Evolutionary conservation across 1,140 invertebrate species (phyloP).

Genomic region (Hylyphantes graminicola): DNA sequence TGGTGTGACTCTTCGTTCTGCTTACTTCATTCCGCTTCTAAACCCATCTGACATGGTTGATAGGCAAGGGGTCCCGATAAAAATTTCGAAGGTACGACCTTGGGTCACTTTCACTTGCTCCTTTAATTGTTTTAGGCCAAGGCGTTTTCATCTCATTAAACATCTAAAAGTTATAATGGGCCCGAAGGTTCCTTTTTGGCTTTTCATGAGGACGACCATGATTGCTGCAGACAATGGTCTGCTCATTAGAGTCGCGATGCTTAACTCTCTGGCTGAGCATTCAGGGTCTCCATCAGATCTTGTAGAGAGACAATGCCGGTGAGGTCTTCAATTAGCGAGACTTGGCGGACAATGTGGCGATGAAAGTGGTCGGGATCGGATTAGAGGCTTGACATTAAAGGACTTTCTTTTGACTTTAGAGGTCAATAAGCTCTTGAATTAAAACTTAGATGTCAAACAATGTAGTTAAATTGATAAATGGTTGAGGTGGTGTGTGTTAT

Average conservation of each 20-base stretch:
- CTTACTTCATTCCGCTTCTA: neutral
- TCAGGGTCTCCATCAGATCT: conserved; percentile 1
- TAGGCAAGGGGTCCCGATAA: too few species aligned
- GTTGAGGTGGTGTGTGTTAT: too few species aligned
- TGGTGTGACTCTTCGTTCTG: too few species aligned
- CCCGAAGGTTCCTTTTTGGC: conserved; percentile 20
- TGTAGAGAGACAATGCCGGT: neutral
- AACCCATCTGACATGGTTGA: too few species aligned
- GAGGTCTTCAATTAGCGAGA: conserved; percentile 36
- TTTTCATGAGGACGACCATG: conserved; percentile 11
- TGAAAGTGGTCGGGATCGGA: conserved; percentile 14
- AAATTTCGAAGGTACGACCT: conserved; percentile 16
- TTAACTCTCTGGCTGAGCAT: conserved; percentile 10
- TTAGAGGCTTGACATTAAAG: neutral
- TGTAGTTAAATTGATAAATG: neutral
- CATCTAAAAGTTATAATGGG: conserved; percentile 32
- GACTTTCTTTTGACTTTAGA: neutral
- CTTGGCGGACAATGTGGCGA: conserved; percentile 9
- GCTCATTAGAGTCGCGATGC: conserved; percentile 31
- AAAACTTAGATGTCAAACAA: neutral
- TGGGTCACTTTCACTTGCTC: conserved; percentile 47
- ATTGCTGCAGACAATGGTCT: conserved; percentile 34
- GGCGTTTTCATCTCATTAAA: conserved; percentile 52
- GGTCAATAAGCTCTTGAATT: neutral
- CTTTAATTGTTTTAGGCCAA: conserved; percentile 56